Evolutionary conservation across 2,797 vertebrate species (phyloP).

Genomic region (Uromys caudimaculatus): DNA sequence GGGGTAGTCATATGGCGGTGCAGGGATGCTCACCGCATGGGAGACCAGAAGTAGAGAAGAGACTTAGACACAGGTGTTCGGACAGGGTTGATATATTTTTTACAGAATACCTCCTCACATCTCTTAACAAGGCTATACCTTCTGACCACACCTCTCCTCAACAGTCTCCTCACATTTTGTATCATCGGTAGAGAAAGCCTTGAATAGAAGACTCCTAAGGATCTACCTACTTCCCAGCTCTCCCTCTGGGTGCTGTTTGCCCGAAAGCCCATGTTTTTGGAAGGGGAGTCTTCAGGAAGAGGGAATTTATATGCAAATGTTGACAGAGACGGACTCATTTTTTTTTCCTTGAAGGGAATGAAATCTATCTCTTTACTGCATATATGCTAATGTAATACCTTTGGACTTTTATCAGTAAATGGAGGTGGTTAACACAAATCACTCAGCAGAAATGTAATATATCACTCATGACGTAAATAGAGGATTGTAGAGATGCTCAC

Average conservation of each 20-base stretch:
- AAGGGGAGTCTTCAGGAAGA: not conserved
- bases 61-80: not conserved
- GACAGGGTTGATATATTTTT: not conserved
- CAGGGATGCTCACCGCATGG: not conserved
- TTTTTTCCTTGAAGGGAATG: not conserved
- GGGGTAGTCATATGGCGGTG: not conserved
- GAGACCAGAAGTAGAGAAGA: not conserved
- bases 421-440: not conserved
- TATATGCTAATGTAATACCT: not conserved
- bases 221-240: not conserved
- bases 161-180: not conserved
- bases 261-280: too few relatives aligned
- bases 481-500: not conserved
- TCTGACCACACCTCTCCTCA: too few relatives aligned
- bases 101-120: too few relatives aligned
- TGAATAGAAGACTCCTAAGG: not conserved
- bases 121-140: not conserved
- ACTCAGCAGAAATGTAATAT: not conserved
- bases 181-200: not conserved
- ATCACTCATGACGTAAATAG: too few relatives aligned
- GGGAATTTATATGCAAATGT: not conserved
- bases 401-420: not conserved
- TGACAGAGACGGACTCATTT: not conserved
- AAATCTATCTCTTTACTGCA: not conserved
- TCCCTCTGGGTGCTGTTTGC: not conserved